Evolutionary conservation across 2,797 vertebrate genomes (phyloP).

Genomic region (Spheniscus humboldti): DNA sequence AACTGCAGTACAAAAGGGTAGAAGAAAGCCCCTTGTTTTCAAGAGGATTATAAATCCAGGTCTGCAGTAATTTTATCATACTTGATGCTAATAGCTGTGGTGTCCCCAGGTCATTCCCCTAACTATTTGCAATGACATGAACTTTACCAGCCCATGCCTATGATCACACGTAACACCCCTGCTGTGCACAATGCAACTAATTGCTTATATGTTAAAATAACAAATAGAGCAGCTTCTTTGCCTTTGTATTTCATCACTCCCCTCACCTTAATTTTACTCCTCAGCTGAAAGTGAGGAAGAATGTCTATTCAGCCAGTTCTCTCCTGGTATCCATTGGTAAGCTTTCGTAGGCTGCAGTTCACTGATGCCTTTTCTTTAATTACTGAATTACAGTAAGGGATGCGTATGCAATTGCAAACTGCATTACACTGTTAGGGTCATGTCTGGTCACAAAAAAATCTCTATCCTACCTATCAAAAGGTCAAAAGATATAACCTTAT

Average conservation of each 20-base stretch:
- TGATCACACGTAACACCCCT: neutral
- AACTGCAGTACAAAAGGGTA: neutral
- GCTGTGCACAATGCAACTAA: neutral
- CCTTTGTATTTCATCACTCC: neutral
- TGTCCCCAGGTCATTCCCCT: neutral
- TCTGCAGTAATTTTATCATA: neutral
- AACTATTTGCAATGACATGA: neutral
- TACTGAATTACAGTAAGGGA: neutral
- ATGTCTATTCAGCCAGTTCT: neutral
- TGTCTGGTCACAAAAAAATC: neutral
- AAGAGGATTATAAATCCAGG: neutral
- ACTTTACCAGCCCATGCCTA: neutral
- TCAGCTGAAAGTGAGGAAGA: neutral
- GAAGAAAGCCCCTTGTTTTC: neutral
- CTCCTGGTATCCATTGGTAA: neutral
- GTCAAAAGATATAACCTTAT: neutral
- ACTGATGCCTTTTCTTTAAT: neutral
- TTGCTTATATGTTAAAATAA: neutral
- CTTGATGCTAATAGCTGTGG: neutral
- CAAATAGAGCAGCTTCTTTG: neutral
- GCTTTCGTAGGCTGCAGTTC: neutral
- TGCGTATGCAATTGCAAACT: neutral
- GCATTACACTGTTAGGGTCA: neutral
- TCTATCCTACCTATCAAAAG: neutral
- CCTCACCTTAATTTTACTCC: neutral